Evolutionary conservation across 1,140 invertebrate genomes (phyloP).

Genomic region (Holotrichia oblita): DNA sequence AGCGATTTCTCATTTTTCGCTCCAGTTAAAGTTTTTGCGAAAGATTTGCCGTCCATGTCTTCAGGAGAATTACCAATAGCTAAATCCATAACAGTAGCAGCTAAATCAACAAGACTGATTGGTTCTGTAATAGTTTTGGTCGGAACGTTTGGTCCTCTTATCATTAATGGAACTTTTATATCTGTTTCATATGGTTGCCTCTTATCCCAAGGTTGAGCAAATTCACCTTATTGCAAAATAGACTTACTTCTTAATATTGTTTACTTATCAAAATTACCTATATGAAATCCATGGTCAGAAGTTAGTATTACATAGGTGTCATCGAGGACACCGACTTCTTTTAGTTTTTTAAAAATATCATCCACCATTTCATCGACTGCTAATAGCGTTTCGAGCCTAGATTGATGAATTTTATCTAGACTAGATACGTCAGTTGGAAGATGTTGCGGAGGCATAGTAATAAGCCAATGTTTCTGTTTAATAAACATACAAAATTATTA

Average conservation of each 20-base stretch:
- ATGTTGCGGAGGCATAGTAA: conserved; percentile 71
- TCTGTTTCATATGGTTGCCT: conserved; percentile 90
- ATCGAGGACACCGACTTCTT: conserved; percentile 66
- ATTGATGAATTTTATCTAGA: conserved; percentile 75
- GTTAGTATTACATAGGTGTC: conserved; percentile 86
- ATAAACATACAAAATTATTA: background rate
- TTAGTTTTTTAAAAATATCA: conserved; percentile 68
- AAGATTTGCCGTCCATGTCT: conserved; percentile 73
- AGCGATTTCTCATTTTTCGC: background rate
- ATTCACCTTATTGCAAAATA: conserved; percentile 70
- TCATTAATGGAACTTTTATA: conserved; percentile 81
- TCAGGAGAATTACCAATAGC: conserved; percentile 64
- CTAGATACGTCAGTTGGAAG: conserved; percentile 66
- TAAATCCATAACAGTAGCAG: conserved; percentile 81
- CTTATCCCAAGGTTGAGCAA: conserved; percentile 87
- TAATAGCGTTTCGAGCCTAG: conserved; percentile 80
- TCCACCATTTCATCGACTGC: conserved; percentile 88
- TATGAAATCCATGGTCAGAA: conserved; percentile 90
- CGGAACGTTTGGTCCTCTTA: conserved; percentile 77
- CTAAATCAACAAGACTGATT: conserved; percentile 81
- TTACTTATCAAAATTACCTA: conserved; percentile 68
- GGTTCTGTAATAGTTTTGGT: conserved; percentile 64
- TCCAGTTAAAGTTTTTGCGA: conserved; percentile 52
- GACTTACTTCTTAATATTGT: background rate
- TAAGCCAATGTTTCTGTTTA: conserved; percentile 80